Base-by-base conservation (phyloP, 1,140 invertebrate genomes). In the Aphidius gifuensis region DNA sequence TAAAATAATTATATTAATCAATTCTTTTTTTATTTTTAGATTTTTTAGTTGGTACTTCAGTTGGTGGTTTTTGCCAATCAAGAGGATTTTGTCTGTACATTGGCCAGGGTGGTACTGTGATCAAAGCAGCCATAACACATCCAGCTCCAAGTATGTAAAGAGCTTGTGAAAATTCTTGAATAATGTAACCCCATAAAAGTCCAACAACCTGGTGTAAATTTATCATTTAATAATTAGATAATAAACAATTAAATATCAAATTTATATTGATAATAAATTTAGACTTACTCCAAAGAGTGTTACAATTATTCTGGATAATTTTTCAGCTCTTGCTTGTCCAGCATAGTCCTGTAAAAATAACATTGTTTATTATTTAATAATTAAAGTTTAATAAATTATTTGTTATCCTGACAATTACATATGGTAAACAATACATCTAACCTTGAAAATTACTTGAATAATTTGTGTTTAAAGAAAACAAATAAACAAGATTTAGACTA, bases 91-190 rank as follows among this genome's bases (percentile, higher is more conserved):
- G 84, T 42, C 92, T 84, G 71, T 93, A 97, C 85, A 96, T 92
- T 1, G 94, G 93, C 94, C 94, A 97, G 9, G 94, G 93, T 48
- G 94, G 94, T 71, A 97, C 83, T 4, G 92, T 93, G 6, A 93
- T 78, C 70, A 97, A 79, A 45, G 90, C 87, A 54, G 93, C 93
- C 64, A 97, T 80, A 1, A 91, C 79, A 76, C 96, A 96, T 64
- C 95, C 94, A 71, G 90, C 92, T 32, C 89, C 91, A n/a, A 97
- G 81, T 72, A 96, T 93, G 63, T 94, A 94, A 21, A 97, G 90
- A 6, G 94, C 96, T 76, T 96, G 92, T 0, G 94, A 97, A 76
- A 97, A 97, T 78, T 96, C 92, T 80, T 98, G 94, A 71, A 95
- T 93, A 23, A 92, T 86, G 62, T 94, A 96, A n/a, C 95, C 95